Evolutionary conservation across 2,888 invertebrate species (phyloP), one percentile per base, ranked within the genome.

Genomic region (Chouioia cunea): DNA sequence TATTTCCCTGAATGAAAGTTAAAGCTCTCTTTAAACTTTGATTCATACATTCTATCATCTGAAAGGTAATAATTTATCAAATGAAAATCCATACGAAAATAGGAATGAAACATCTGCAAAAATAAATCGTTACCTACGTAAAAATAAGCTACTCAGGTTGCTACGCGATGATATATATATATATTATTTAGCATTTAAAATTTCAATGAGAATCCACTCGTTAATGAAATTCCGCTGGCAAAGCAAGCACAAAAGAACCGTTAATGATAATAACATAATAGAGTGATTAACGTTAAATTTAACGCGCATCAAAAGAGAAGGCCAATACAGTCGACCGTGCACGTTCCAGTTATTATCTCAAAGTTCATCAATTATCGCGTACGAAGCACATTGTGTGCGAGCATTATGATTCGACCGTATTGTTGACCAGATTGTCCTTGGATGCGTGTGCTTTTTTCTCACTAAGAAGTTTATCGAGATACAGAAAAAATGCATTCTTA

Each of bases 391-490:
- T 63, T 69, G 63, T 36, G 10, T 57, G 46, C 52, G 44, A 69
- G 52, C 48, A 52, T 69, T 58, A 57, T 46, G 54, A 60, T 60
- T 36, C 27, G n/a, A 46, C 52, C 36, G 47, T 27, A 67, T 54
- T 54, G 54, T 54, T 36, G 47, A 14, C 63, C 54, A n/a, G 58
- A 70, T 68, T 66, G 71, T 71, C 70, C 73, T 77, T 76, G 74
- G 64, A 75, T 66, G 44, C 27, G 43, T 16, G 16, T 16, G 20
- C 23, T 16, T 23, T 48, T 18, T 16, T 43, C 22, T 27, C 63
- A 60, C 59, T 57, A 62, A 69, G 70, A 71, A 71, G 74, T 68
- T 75, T 70, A 63, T 43, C 62, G 48, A 69, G 71, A 71, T 71
- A 64, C 73, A 71, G 57, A 60, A 46, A 48, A 57, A 65, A 48